Evolutionary conservation across 2,888 invertebrate species (phyloP).

Genomic region (Herminia tarsipennalis): DNA sequence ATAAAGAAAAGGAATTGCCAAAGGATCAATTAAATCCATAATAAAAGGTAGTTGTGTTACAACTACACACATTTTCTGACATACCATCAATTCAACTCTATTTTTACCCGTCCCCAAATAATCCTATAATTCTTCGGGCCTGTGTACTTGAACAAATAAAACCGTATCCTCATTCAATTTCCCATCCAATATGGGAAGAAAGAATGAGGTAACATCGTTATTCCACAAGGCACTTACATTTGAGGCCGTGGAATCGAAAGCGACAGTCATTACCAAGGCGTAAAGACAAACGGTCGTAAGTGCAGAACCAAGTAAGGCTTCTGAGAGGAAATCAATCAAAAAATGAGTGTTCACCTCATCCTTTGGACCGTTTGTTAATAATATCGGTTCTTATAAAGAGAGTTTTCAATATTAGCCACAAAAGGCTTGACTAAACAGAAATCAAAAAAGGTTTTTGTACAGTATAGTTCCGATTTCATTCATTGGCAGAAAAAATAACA

Average conservation of each 20-base stretch:
- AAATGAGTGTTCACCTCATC: constrained; percentile 1
- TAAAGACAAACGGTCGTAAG: constrained; percentile 34
- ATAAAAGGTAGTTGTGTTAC: too few relatives aligned
- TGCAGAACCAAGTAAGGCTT: constrained; percentile 30
- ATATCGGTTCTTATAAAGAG: too few relatives aligned
- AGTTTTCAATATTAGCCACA: background rate
- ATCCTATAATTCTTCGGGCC: background rate
- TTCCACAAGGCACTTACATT: constrained; percentile 21
- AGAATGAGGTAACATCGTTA: constrained; percentile 7
- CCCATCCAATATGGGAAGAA: background rate
- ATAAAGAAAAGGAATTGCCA: too few relatives aligned
- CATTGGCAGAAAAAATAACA: too few relatives aligned
- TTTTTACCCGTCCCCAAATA: background rate
- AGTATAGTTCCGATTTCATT: too few relatives aligned
- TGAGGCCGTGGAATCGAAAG: constrained; percentile 20
- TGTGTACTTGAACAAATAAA: constrained; percentile 1
- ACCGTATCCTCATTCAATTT: constrained; percentile 6
- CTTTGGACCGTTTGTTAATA: background rate
- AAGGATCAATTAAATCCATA: too few relatives aligned
- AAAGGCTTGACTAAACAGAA: too few relatives aligned
- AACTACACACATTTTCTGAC: too few relatives aligned
- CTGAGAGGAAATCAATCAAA: constrained; percentile 27
- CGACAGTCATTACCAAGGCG: constrained; percentile 36
- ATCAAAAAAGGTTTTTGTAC: too few relatives aligned
- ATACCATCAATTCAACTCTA: too few relatives aligned